Percentiles rank a stretch among this genome's conserved stretches.
Evolutionary conservation across 1,140 invertebrate species (phyloP).

Genomic region (Eumaeus atala): DNA sequence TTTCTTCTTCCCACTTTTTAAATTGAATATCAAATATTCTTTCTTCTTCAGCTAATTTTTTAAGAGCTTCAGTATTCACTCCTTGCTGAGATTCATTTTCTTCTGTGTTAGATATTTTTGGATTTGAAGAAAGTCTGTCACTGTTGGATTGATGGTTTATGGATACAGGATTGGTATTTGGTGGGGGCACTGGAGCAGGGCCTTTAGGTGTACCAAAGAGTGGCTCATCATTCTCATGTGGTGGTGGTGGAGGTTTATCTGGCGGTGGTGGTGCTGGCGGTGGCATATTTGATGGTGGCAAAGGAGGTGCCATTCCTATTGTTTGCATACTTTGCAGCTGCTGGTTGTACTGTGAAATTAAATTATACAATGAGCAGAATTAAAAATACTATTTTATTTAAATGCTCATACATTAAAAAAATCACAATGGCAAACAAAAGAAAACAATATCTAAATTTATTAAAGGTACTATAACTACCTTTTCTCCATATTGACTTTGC

Average conservation of each 20-base stretch:
- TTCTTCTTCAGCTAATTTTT: slow-evolving; percentile 79
- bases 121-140: slow-evolving; percentile 28
- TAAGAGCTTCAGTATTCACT: slow-evolving; percentile 49
- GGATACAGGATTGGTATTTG: slow-evolving; percentile 27
- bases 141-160: slow-evolving; percentile 22
- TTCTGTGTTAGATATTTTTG: slow-evolving; percentile 36
- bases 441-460: neutral
- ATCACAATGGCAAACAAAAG: neutral
- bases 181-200: slow-evolving; percentile 31
- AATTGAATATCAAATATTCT: slow-evolving; percentile 88
- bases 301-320: slow-evolving; percentile 54
- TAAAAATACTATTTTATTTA: neutral
- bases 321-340: slow-evolving; percentile 70
- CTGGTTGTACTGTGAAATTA: slow-evolving; percentile 75
- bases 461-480: slow-evolving; percentile 66
- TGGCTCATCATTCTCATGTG: slow-evolving; percentile 61
- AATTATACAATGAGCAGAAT: slow-evolving; percentile 13
- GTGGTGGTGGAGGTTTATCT: slow-evolving; percentile 54
- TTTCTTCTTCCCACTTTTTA: slow-evolving; percentile 88
- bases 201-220: slow-evolving; percentile 34
- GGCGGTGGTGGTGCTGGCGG: slow-evolving; percentile 72
- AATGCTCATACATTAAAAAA: neutral
- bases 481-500: slow-evolving; percentile 87
- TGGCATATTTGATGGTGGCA: slow-evolving; percentile 48
- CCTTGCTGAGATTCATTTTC: slow-evolving; percentile 15